Percentiles rank a stretch among this genome's conserved stretches.
phyloP scores from a whole-genome alignment of 2,113 vertebrate genomes.

The Uropsilus gracilis region DNA sequence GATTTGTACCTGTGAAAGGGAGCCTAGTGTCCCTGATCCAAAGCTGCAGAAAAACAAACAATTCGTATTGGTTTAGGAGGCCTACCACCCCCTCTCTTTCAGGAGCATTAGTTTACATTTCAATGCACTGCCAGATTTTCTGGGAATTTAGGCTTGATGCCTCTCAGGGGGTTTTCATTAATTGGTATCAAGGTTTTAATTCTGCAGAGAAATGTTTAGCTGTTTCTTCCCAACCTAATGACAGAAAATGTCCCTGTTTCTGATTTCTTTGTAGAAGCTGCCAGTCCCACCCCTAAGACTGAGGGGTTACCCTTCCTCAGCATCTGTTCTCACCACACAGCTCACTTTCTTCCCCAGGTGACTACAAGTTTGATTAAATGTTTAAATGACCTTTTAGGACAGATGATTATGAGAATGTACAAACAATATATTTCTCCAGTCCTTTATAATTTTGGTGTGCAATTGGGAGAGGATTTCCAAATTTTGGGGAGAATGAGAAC shows the following conservation, averaged over 20 bases:
- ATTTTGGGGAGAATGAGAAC: background rate
- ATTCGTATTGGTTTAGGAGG: conserved; percentile 33
- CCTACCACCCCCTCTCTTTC: background rate
- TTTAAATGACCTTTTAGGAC: conserved; percentile 72
- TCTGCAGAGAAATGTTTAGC: background rate
- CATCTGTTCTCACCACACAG: background rate
- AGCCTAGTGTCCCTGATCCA: background rate
- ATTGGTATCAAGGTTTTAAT: conserved; percentile 49
- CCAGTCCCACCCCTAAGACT: background rate
- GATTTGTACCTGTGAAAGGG: conserved; percentile 54
- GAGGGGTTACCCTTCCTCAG: background rate
- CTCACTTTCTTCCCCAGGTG: background rate
- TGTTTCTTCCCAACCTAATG: background rate
- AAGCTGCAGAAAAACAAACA: conserved; percentile 48
- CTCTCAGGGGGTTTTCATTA: conserved; percentile 38
- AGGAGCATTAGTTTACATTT: conserved; percentile 36
- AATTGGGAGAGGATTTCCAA: conserved; percentile 16
- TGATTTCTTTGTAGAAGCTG: background rate
- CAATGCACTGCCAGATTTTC: background rate
- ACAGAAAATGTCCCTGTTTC: background rate
- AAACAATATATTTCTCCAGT: conserved; percentile 45
- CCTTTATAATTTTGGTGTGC: conserved; percentile 61
- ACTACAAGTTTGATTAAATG: conserved; percentile 51
- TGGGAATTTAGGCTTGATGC: conserved; percentile 17
- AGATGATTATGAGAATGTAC: conserved; percentile 34